These are phyloP conservation scores for Heliothis virescens DNA, from an alignment of 1,140 invertebrate genomes.

Conservation along the genomic window DNA sequence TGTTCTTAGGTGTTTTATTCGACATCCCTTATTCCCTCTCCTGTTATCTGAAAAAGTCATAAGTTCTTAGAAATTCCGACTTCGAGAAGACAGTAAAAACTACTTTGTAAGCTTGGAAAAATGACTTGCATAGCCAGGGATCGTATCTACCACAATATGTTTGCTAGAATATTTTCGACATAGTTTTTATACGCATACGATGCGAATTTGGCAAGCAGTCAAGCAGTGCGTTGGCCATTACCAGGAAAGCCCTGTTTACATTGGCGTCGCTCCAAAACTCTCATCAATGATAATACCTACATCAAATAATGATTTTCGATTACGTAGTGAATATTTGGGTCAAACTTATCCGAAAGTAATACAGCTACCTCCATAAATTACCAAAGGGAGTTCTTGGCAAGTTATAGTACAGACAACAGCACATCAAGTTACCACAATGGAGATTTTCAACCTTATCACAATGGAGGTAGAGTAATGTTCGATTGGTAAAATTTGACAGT, in stretches of 20 bases:
- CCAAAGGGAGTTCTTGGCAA: too few relatives aligned
- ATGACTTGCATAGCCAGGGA: too few relatives aligned
- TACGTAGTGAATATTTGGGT: slow-evolving; percentile 2
- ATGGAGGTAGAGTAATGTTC: too few relatives aligned
- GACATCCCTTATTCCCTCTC: slow-evolving; percentile 83
- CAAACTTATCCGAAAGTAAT: neutral
- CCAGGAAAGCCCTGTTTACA: slow-evolving; percentile 52
- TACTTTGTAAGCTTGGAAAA: too few relatives aligned
- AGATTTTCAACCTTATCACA: too few relatives aligned
- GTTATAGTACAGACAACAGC: too few relatives aligned
- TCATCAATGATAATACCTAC: slow-evolving; percentile 19
- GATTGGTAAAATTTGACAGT: too few relatives aligned
- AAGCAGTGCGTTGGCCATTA: slow-evolving; percentile 37
- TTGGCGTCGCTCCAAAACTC: slow-evolving; percentile 46
- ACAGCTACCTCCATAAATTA: neutral
- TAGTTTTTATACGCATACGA: neutral
- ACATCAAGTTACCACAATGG: too few relatives aligned
- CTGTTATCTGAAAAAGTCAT: slow-evolving; percentile 77
- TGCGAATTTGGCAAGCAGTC: slow-evolving; percentile 10
- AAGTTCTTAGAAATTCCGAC: slow-evolving; percentile 19
- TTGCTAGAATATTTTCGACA: slow-evolving; percentile 13
- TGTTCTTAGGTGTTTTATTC: slow-evolving; percentile 75
- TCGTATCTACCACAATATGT: neutral
- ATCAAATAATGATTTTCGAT: slow-evolving; percentile 28
- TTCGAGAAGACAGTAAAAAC: too few relatives aligned